Conservation (phyloP, 2,888 invertebrate species). For the Eilema sororculum region DNA sequence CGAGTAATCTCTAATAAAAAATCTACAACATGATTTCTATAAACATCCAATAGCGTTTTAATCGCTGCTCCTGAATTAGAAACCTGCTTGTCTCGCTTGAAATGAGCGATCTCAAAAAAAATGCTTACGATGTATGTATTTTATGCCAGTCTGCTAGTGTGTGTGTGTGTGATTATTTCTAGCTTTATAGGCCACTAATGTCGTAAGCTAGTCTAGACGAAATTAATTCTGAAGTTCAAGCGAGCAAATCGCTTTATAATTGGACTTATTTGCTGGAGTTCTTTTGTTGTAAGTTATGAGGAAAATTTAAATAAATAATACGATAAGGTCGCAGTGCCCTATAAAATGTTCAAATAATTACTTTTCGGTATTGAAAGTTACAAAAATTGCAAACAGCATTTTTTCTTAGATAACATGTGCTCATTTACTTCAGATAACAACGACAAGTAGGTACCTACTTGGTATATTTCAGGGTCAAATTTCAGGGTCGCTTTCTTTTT, state of each 20-base stretch:
- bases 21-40: too few species aligned
- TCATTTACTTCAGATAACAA: too few species aligned
- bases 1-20: too few species aligned
- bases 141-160: neutral
- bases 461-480: too few species aligned
- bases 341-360: neutral
- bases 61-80: too few species aligned
- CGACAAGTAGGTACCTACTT: too few species aligned
- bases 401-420: neutral
- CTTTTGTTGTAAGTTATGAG: conserved; percentile 10
- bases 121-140: neutral
- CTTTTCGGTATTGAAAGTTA: neutral
- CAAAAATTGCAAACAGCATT: neutral
- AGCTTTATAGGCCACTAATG: neutral
- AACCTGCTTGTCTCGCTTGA: neutral
- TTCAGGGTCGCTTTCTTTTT: too few species aligned
- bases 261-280: conserved; percentile 19
- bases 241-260: conserved; percentile 10
- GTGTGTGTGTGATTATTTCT: neutral
- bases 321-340: conserved; percentile 19
- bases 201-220: neutral
- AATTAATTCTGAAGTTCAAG: conserved; percentile 7
- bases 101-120: neutral
- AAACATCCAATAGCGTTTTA: too few species aligned
- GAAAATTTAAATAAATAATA: conserved; percentile 14